phyloP scores from a whole-genome alignment of 1,140 invertebrate genomes.

The Halictus rubicundus region DNA sequence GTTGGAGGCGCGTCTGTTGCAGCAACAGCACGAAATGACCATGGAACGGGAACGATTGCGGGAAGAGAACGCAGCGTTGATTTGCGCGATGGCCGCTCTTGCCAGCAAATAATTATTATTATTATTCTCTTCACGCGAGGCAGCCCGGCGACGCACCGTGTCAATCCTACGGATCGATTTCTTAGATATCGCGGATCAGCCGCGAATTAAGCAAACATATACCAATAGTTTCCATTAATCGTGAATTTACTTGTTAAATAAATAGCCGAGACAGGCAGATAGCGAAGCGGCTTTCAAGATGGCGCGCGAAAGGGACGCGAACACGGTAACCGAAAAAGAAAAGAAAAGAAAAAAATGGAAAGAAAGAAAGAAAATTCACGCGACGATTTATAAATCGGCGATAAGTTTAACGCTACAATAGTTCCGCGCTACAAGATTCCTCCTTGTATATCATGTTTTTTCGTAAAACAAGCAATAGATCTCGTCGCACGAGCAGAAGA shows the following conservation, averaged over 20 bases:
- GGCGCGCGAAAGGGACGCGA: neutral
- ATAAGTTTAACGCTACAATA: conserved; percentile 27
- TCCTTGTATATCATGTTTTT: conserved; percentile 23
- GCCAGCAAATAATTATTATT: conserved; percentile 66
- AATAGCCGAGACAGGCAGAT: conserved; percentile 21
- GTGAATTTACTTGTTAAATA: conserved; percentile 46
- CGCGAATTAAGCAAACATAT: conserved; percentile 33
- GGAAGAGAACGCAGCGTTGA: conserved; percentile 81
- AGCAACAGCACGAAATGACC: conserved; percentile 78
- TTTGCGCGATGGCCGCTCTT: conserved; percentile 80
- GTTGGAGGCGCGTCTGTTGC: conserved; percentile 77
- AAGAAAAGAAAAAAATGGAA: no score
- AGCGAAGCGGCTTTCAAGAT: conserved; percentile 20
- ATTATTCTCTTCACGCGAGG: conserved; percentile 17
- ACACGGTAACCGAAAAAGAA: neutral
- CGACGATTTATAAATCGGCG: conserved; percentile 10
- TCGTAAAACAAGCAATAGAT: conserved; percentile 30
- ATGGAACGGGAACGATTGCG: conserved; percentile 80
- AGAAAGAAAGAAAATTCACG: no score
- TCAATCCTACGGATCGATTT: conserved; percentile 28
- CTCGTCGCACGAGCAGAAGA: neutral
- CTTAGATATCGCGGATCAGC: conserved; percentile 23
- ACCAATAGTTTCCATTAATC: conserved; percentile 44
- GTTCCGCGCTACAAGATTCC: neutral
- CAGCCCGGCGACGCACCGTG: conserved; percentile 9